Evolutionary conservation across 1,140 invertebrate genomes (phyloP), one percentile per base, ranked within the genome.

Genomic region (Zaprionus nigranus): DNA sequence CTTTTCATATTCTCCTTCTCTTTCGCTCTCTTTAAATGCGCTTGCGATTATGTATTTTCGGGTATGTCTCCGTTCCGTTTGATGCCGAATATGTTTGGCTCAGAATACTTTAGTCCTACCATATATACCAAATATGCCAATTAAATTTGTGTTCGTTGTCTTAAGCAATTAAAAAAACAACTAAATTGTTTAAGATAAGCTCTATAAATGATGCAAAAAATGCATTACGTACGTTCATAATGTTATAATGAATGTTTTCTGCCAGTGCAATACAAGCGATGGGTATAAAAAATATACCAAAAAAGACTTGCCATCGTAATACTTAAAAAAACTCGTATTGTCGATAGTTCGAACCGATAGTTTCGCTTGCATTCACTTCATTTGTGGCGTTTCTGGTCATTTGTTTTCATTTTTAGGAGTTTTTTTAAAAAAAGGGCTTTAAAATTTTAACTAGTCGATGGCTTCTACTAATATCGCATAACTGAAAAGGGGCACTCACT

Each of bases 41-140:
- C 67, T 79, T 88, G 68, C 75, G 86, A 90, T 90, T 90, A 90
- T 90, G 86, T 90, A 68, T 76, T 70, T 73, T 90, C 54, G 85
- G 85, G 85, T 88, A 90, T 90, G 85, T 90, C 59, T 90, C 66
- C 40, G 79, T 79, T 90, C n/a, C n/a, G 40, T 73, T 17, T 51
- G 20, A 34, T 43, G 26, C 20, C 51, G 20, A 60, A 70, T 26
- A 57, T 11, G 51, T 51, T 51, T 69, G 72, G 59, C 66, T 75
- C 53, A 61, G 63, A 84, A 87, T 82, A 72, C 75, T 81, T 49
- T 65, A 61, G 46, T 51, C 20, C 46, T 20, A 22, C 54, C 40
- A 46, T 63, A 75, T 43, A 57, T 62, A 22, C 57, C 38, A 22
- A 38, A 46, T 62, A 60, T 54, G 9, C 24, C 59, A 43, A 75